phyloP scores from a whole-genome alignment of 2,113 vertebrate species.

The Corythornis madagascariensis region DNA sequence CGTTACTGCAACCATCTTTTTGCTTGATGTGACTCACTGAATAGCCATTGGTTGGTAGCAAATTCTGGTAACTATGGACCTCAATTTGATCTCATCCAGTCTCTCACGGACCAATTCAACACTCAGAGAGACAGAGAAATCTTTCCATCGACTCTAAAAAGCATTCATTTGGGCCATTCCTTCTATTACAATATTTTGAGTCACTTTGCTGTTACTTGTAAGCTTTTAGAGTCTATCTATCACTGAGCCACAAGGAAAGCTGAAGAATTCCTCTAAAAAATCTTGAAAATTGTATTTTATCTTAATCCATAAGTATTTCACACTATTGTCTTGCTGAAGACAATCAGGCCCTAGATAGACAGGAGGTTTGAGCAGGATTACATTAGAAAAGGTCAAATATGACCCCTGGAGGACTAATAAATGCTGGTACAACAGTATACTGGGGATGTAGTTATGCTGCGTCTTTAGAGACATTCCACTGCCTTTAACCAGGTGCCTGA shows the following conservation, averaged over 20 bases:
- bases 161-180: background rate
- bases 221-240: background rate
- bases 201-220: background rate
- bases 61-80: slow-evolving; percentile 43
- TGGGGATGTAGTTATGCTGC: background rate
- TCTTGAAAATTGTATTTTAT: background rate
- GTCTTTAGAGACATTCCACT: background rate
- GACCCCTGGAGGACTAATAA: slow-evolving; percentile 1
- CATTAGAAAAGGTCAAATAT: background rate
- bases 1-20: background rate
- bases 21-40: background rate
- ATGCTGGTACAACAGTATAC: background rate
- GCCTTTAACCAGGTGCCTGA: background rate
- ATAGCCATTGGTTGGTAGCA: slow-evolving; percentile 22
- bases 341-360: background rate
- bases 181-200: background rate
- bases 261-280: background rate
- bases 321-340: accelerated
- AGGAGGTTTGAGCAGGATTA: background rate
- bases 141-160: slow-evolving; percentile 33
- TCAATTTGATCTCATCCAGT: slow-evolving; percentile 33
- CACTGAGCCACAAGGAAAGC: background rate
- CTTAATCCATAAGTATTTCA: background rate
- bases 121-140: slow-evolving; percentile 7
- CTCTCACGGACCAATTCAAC: background rate